Conservation (phyloP, 2,797 vertebrate genomes). For the Onychomys leucogaster region DNA sequence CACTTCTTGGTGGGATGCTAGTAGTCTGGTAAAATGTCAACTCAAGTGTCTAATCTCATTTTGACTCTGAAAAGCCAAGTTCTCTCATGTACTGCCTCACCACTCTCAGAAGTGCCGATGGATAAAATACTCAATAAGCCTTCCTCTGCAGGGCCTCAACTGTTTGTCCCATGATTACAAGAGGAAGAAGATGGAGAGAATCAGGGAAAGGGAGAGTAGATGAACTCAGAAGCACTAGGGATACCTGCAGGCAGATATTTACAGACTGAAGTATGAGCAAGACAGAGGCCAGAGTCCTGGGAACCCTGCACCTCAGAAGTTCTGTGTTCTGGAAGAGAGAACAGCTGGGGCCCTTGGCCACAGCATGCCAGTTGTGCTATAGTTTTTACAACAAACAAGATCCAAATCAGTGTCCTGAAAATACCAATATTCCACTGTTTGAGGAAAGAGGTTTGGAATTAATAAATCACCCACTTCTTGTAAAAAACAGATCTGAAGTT, state of each 20-base stretch:
- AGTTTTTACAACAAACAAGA: constrained; percentile 27
- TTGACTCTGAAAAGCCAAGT: constrained; percentile 38
- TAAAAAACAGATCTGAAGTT: constrained; percentile 55
- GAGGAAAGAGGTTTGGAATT: constrained; percentile 61
- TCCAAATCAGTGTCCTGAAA: constrained; percentile 55
- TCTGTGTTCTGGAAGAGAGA: background rate
- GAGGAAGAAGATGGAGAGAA: constrained; percentile 9
- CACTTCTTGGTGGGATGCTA: background rate
- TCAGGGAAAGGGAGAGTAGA: background rate
- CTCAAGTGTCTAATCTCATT: background rate
- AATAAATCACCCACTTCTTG: constrained; percentile 64
- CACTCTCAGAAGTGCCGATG: background rate
- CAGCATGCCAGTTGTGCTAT: background rate
- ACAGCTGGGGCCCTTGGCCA: background rate
- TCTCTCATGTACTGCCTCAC: background rate
- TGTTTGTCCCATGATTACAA: background rate
- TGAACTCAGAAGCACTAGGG: background rate
- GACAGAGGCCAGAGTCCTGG: background rate
- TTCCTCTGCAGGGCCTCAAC: background rate
- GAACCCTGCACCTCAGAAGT: background rate
- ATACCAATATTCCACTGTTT: constrained; percentile 58
- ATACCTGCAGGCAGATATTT: background rate
- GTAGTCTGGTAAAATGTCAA: constrained; percentile 45
- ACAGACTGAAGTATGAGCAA: background rate
- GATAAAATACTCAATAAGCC: background rate